phyloP scores from a whole-genome alignment of 2,888 invertebrate genomes.

The Bimastos eiseni region DNA sequence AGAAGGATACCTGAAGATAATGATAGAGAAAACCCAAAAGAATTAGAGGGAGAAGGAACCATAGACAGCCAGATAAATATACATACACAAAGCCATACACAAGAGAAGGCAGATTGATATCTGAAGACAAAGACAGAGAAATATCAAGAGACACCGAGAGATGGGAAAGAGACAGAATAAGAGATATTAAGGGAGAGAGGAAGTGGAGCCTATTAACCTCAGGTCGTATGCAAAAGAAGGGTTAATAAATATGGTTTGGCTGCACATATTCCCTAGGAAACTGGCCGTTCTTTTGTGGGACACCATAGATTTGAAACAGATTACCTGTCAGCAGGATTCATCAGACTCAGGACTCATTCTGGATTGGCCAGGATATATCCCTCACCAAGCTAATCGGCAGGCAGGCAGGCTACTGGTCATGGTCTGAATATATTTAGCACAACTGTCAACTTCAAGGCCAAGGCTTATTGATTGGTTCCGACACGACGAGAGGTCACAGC shows the following conservation, averaged over 20 bases:
- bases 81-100: background rate
- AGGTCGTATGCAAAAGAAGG: background rate
- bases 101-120: background rate
- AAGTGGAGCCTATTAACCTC: background rate
- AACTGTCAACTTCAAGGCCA: slow-evolving; percentile 13
- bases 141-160: background rate
- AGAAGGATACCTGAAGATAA: background rate
- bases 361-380: background rate
- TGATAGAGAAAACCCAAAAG: background rate
- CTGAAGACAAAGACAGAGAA: background rate
- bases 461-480: background rate
- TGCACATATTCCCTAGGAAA: background rate
- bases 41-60: background rate
- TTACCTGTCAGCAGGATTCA: background rate
- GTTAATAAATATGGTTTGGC: background rate
- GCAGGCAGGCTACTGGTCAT: background rate
- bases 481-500: background rate
- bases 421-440: background rate
- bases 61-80: background rate
- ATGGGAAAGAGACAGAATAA: background rate
- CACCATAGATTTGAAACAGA: slow-evolving; percentile 1
- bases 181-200: background rate
- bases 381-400: background rate
- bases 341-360: background rate
- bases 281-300: background rate